phyloP scores from a whole-genome alignment of 2,797 vertebrate genomes.

The Acestrorhynchus altus region DNA sequence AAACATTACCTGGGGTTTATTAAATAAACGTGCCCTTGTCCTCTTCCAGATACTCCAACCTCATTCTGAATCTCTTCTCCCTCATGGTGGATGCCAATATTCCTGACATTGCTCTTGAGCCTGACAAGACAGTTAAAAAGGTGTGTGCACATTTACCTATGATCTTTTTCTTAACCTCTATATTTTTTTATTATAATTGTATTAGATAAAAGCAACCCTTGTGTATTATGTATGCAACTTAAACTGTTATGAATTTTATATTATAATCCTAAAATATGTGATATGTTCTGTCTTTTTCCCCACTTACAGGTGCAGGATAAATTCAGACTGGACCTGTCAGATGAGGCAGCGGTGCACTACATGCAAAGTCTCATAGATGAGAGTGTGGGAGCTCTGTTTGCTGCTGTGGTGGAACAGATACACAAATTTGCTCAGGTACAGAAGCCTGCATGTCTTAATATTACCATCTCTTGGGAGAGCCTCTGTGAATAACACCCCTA shows the following conservation, averaged over 20 bases:
- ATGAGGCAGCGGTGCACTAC: conserved; percentile 99
- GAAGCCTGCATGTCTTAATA: background rate
- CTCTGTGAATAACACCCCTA: no score
- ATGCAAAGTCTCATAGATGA: conserved; percentile 99
- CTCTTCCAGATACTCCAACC: conserved; percentile 90
- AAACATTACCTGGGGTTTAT: background rate
- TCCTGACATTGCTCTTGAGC: conserved; percentile 97
- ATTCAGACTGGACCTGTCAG: conserved; percentile 94
- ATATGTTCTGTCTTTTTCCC: no score
- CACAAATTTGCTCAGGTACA: conserved; percentile 97
- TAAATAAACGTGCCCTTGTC: background rate
- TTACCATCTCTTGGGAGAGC: no score
- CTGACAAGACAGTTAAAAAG: conserved; percentile 99
- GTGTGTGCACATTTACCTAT: conserved; percentile 64
- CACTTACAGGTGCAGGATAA: conserved; percentile 92
- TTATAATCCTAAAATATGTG: conserved; percentile 63
- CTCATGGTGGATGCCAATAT: conserved; percentile 99
- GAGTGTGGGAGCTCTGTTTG: conserved; percentile 96
- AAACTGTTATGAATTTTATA: background rate
- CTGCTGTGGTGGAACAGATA: conserved; percentile 97
- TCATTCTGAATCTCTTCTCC: conserved; percentile 98
- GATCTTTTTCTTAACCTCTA: no score
- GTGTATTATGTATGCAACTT: no score
- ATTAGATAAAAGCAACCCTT: no score
- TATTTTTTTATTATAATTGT: no score